Conservation (phyloP, 1,140 invertebrate genomes). For the Tetramorium parvispinum region DNA sequence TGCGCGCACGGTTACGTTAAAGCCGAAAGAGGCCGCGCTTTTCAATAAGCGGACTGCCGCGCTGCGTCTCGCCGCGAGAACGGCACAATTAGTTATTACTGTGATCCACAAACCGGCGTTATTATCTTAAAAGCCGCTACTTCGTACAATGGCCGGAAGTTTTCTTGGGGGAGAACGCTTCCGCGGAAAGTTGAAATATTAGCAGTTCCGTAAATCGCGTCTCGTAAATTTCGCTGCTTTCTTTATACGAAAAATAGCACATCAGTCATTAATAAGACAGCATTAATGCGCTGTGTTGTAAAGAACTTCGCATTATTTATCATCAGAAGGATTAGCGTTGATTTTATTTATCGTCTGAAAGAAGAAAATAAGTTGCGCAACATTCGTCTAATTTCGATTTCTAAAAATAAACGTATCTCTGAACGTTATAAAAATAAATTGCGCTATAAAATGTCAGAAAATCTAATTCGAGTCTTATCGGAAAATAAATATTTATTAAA, state of each 20-base stretch:
- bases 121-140: conserved; percentile 58
- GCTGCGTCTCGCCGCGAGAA: conserved; percentile 27
- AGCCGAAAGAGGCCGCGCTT: conserved; percentile 32
- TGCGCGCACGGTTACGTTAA: conserved; percentile 28
- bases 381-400: neutral
- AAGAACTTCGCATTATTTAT: conserved; percentile 15
- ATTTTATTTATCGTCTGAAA: conserved; percentile 25
- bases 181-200: conserved; percentile 45
- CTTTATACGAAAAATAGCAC: conserved; percentile 34
- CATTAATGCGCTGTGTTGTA: neutral
- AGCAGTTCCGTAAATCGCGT: conserved; percentile 34
- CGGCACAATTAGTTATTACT: conserved; percentile 59
- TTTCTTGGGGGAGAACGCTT: conserved; percentile 33
- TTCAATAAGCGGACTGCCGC: conserved; percentile 48
- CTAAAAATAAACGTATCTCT: neutral
- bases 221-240: conserved; percentile 34
- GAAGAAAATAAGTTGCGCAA: neutral
- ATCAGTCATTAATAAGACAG: conserved; percentile 33
- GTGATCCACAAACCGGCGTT: conserved; percentile 53
- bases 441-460: neutral
- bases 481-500: conserved; percentile 14
- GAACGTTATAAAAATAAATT: conserved; percentile 33
- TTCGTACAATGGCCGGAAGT: conserved; percentile 47
- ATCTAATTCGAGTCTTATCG: conserved; percentile 50
- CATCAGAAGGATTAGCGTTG: neutral